Evolutionary conservation across 1,140 invertebrate genomes (phyloP), one percentile per base, ranked within the genome.

Genomic region (Cardiocondyla obscurior): DNA sequence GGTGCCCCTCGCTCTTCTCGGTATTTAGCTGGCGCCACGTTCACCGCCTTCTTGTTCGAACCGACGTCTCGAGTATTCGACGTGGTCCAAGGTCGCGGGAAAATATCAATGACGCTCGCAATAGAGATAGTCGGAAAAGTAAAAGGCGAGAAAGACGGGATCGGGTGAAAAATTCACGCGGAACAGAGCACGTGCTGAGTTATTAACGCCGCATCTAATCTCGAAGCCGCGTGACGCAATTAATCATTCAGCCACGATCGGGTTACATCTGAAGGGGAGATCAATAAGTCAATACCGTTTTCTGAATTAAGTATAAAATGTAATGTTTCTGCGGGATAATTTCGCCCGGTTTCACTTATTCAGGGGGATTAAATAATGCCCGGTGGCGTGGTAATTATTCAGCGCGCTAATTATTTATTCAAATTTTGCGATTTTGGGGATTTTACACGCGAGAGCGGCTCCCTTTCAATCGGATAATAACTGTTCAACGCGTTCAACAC

Each of bases 71-170:
- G n/a, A n/a, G 49, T 22, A 28, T 30, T 14, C 39, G 33, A 72
- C 42, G 8, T 44, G 5, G 12, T 36, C 16, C 8, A 77, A 55
- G 72, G 22, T 64, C 49, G 33, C 60, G 25, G 39, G 25, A 16
- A 19, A 77, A 76, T 76, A 82, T 16, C 44, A 76, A 82, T 74
- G 36, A 53, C 42, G 36, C 36, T 73, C 3, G 14, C 42, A 6
- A 3, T 8, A 76, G 12, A 60, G 3, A 16, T 16, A 33, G 36
- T 44, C 16, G 64, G 70, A 46, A 67, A 44, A 14, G 70, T 5
- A 22, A 58, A 81, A 62, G 22, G 7, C n/a, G 16, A 62, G 39
- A 8, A 42, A 12, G 6, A 49, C 25, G 10, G 16, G 30, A 58
- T 0, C 3, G 25, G 73, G 22, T 36, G 36, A 51, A 19, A 64